Percentiles rank a stretch among this genome's conserved stretches.
Conservation (phyloP, 2,797 vertebrate species). For the Anomalospiza imberbis region DNA sequence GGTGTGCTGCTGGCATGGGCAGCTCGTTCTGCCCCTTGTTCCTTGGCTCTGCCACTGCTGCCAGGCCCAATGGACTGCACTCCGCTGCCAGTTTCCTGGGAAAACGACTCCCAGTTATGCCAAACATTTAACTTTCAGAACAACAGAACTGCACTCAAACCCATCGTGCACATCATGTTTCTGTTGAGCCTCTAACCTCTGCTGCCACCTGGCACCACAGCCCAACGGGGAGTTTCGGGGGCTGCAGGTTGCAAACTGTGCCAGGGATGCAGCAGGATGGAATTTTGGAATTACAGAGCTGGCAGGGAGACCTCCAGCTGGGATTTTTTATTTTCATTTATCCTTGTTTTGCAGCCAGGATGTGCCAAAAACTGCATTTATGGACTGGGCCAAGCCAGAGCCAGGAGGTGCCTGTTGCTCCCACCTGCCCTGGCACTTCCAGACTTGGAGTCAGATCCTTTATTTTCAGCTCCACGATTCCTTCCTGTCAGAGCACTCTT, state of each 20-base stretch:
- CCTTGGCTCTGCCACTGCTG: not conserved
- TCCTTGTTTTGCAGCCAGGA: not conserved
- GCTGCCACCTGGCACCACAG: not conserved
- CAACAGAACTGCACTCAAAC: not conserved
- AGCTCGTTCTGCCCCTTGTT: not conserved
- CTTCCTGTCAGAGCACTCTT: not conserved
- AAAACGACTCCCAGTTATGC: not conserved
- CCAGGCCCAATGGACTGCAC: not conserved
- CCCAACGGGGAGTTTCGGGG: not conserved
- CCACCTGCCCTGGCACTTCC: not conserved
- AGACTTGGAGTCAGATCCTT: not conserved
- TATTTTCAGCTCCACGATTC: not conserved
- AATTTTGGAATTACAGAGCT: not conserved
- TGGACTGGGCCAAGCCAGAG: not conserved
- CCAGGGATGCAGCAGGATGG: not conserved
- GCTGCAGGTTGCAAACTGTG: not conserved
- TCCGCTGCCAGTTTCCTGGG: not conserved
- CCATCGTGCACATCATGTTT: not conserved
- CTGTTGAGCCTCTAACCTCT: not conserved
- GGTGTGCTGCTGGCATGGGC: not conserved
- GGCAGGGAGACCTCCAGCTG: not conserved
- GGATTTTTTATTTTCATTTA: not conserved
- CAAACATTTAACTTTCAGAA: not conserved
- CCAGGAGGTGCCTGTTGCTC: not conserved
- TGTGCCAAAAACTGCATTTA: not conserved